Conservation (phyloP, 2,113 vertebrate genomes). For the Edolisoma coerulescens region DNA sequence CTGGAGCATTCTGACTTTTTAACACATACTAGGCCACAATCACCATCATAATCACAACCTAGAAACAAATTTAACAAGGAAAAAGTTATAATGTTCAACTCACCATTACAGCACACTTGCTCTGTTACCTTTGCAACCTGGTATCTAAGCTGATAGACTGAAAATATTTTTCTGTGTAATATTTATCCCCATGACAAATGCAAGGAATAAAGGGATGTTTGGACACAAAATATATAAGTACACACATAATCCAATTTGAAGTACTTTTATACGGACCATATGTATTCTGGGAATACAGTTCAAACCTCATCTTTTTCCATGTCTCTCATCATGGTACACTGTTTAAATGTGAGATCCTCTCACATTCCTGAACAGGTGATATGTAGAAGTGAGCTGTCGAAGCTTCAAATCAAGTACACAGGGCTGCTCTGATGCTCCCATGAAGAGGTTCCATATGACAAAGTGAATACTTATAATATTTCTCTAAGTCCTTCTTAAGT, state of each 20-base stretch:
- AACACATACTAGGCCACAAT: background rate
- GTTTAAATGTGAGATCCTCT: background rate
- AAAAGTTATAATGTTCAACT: background rate
- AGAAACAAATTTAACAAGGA: background rate
- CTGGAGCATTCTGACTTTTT: background rate
- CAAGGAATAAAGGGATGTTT: background rate
- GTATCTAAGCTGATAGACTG: background rate
- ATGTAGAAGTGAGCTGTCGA: accelerated
- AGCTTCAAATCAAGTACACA: background rate
- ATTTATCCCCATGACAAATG: background rate
- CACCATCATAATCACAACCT: background rate
- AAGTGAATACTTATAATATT: background rate
- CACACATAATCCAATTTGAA: background rate
- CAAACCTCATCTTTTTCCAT: background rate
- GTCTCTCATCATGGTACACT: background rate
- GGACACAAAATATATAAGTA: background rate
- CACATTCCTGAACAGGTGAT: background rate
- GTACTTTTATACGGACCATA: background rate
- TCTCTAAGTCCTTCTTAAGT: background rate
- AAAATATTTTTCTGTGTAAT: background rate
- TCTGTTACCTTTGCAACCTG: background rate
- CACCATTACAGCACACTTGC: background rate
- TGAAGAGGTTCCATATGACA: background rate
- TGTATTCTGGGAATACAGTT: background rate
- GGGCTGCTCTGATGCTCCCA: background rate